Conservation (phyloP, 2,113 vertebrate species). For the Dolichotis patagonum region DNA sequence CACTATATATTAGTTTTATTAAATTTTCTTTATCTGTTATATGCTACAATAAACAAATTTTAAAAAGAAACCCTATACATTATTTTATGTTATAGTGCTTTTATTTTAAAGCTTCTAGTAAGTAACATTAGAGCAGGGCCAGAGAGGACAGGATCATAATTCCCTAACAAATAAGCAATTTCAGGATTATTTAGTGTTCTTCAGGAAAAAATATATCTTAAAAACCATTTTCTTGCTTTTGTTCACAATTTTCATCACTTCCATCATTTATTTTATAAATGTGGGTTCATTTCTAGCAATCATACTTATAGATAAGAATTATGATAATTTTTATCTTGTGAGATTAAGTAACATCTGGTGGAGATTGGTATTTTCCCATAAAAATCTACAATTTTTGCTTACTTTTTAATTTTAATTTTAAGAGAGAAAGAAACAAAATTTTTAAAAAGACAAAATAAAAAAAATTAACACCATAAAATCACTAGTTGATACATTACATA, state of each 20-base stretch:
- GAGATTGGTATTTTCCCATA: slow-evolving; percentile 51
- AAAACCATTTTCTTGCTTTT: slow-evolving; percentile 31
- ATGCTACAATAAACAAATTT: slow-evolving; percentile 8
- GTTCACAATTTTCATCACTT: slow-evolving; percentile 12
- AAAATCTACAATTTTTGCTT: slow-evolving; percentile 28
- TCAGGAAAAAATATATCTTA: neutral
- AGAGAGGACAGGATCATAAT: neutral
- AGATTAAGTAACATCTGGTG: neutral
- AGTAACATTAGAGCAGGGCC: slow-evolving; percentile 36
- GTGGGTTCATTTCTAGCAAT: slow-evolving; percentile 41
- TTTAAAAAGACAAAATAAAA: too few relatives aligned
- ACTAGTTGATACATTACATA: too few relatives aligned
- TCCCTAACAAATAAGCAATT: slow-evolving; percentile 36
- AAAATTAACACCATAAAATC: too few relatives aligned
- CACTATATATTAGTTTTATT: neutral
- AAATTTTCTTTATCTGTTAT: slow-evolving; percentile 42
- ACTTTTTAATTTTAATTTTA: too few relatives aligned
- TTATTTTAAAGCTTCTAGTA: neutral
- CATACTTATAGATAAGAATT: slow-evolving; percentile 51
- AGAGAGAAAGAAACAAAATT: too few relatives aligned
- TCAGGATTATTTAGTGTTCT: neutral
- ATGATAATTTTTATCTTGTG: slow-evolving; percentile 14
- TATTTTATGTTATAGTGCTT: slow-evolving; percentile 11
- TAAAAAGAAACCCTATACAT: neutral
- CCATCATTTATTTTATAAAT: slow-evolving; percentile 60